These are phyloP conservation scores for Schizopygopsis malacanthus DNA, from an alignment of 2,797 vertebrate genomes.

Conservation along the genomic window DNA sequence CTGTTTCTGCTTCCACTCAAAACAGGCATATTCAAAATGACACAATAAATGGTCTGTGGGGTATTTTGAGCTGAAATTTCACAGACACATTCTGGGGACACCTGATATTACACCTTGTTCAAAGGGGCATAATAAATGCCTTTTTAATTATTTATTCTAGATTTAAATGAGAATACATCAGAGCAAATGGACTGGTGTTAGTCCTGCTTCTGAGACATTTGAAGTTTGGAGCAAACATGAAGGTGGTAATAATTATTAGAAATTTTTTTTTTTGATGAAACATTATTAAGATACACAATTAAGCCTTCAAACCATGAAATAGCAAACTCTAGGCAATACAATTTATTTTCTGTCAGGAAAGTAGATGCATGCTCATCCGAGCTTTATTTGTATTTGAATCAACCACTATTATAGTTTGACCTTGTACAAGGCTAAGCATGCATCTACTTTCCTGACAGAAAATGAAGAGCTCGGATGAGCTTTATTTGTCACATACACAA, in stretches of 20 bases:
- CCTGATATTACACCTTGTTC: neutral
- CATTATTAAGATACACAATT: neutral
- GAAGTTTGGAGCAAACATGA: neutral
- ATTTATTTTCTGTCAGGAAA: neutral
- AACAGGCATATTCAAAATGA: no score
- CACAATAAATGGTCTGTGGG: no score
- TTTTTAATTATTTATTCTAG: neutral
- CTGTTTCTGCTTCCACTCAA: no score
- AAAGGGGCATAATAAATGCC: neutral
- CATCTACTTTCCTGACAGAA: no score
- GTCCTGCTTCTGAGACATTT: neutral
- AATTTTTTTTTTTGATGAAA: no score
- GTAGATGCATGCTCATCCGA: slow-evolving; percentile 7
- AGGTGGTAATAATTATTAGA: no score
- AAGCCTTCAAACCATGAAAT: neutral
- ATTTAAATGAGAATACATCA: neutral
- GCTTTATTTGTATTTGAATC: no score
- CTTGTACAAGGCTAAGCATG: neutral
- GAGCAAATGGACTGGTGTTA: neutral
- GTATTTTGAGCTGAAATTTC: no score
- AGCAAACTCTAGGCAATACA: neutral
- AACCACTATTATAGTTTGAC: no score
- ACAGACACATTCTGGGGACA: neutral
- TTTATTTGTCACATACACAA: no score
- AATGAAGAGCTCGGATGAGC: no score